Conservation (phyloP, 1,140 invertebrate genomes). For the Drosophila eugracilis region DNA sequence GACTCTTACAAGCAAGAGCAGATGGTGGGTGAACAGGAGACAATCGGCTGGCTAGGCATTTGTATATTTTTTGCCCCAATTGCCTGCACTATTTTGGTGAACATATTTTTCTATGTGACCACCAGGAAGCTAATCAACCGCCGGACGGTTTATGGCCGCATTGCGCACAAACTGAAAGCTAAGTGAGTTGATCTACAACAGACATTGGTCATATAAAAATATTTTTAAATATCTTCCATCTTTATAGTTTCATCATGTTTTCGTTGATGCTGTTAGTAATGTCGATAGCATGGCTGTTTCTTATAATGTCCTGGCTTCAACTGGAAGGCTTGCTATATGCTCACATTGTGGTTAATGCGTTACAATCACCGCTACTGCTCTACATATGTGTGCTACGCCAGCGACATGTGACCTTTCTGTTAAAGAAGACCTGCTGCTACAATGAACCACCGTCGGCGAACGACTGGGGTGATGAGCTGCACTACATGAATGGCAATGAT, state of each 20-base stretch:
- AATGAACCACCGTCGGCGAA: conserved; percentile 88
- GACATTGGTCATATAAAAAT: neutral
- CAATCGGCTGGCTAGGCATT: conserved; percentile 91
- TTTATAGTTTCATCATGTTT: conserved; percentile 91
- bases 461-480: conserved; percentile 95
- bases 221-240: conserved; percentile 18
- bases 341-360: conserved; percentile 90
- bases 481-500: conserved; percentile 91
- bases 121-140: conserved; percentile 91
- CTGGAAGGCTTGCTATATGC: conserved; percentile 89
- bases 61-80: conserved; percentile 92
- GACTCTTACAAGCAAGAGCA: conserved; percentile 86
- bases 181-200: conserved; percentile 85
- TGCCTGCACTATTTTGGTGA: conserved; percentile 90
- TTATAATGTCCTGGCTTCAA: conserved; percentile 90
- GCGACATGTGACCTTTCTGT: conserved; percentile 90
- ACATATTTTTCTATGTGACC: conserved; percentile 91
- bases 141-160: conserved; percentile 92
- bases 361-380: conserved; percentile 90
- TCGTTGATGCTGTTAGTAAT: conserved; percentile 90
- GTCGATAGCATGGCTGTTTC: conserved; percentile 90
- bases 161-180: conserved; percentile 93
- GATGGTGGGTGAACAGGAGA: conserved; percentile 87
- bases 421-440: conserved; percentile 91
- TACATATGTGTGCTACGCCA: conserved; percentile 91